Evolutionary conservation across 2,797 vertebrate genomes (phyloP).

Genomic region (Prunella strophiata): DNA sequence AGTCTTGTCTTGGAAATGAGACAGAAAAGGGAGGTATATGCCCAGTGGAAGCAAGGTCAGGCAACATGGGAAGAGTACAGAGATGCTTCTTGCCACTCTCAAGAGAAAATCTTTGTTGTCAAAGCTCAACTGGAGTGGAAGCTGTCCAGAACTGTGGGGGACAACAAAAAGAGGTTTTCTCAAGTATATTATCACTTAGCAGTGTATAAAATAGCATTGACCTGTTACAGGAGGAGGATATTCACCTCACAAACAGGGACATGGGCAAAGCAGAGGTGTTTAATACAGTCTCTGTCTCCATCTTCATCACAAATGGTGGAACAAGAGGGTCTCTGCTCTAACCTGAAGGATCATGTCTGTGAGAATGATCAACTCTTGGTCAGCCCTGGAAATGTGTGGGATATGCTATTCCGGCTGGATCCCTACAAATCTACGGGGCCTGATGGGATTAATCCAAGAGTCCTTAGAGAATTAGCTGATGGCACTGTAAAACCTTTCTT

Average conservation of each 20-base stretch:
- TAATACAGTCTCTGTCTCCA: background rate
- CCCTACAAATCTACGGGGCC: background rate
- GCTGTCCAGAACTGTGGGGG: background rate
- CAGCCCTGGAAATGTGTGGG: accelerated
- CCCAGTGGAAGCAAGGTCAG: background rate
- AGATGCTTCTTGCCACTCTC: background rate
- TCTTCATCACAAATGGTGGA: background rate
- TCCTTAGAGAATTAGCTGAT: background rate
- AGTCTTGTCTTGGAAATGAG: background rate
- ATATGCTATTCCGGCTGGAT: background rate
- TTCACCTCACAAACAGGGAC: background rate
- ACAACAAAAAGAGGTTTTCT: background rate
- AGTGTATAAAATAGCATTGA: background rate
- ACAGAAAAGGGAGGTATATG: background rate
- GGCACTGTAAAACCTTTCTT: background rate
- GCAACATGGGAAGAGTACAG: background rate
- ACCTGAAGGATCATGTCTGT: background rate
- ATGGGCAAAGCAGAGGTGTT: background rate
- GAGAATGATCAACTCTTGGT: background rate
- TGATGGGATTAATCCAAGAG: background rate
- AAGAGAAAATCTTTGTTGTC: background rate
- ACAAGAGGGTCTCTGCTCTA: background rate
- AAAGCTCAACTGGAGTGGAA: background rate
- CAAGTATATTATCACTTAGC: background rate
- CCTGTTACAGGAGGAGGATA: background rate